Evolutionary conservation across 1,140 invertebrate genomes (phyloP).

Genomic region (Hypothenemus hampei): DNA sequence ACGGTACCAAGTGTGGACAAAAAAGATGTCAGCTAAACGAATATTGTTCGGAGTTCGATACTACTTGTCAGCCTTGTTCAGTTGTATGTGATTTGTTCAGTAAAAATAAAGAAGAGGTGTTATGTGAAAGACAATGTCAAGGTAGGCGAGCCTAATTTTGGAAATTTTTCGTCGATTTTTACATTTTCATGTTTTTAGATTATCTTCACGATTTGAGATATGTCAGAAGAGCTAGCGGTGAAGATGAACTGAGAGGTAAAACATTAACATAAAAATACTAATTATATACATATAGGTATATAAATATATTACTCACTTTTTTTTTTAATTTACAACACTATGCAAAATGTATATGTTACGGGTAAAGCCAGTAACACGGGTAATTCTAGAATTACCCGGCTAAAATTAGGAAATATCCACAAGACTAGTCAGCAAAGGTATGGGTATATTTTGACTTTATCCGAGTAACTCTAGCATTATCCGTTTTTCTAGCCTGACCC

Average conservation of each 20-base stretch:
- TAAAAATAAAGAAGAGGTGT: conserved; percentile 31
- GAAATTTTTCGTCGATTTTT: background rate
- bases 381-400: too few relatives aligned
- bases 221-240: conserved; percentile 18
- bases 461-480: too few relatives aligned
- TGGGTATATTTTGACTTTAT: too few relatives aligned
- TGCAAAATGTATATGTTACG: too few relatives aligned
- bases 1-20: conserved; percentile 30
- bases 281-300: background rate
- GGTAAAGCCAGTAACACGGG: too few relatives aligned
- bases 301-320: background rate
- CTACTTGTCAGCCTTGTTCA: conserved; percentile 31
- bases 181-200: conserved; percentile 29
- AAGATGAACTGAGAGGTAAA: conserved; percentile 34
- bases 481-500: too few relatives aligned
- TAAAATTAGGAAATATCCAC: too few relatives aligned
- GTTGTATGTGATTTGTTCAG: conserved; percentile 26
- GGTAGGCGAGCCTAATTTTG: conserved; percentile 24
- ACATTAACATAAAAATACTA: too few relatives aligned
- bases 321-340: too few relatives aligned
- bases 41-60: conserved; percentile 33
- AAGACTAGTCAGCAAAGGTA: too few relatives aligned
- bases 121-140: conserved; percentile 36
- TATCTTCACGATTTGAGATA: conserved; percentile 34
- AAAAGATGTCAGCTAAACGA: conserved; percentile 30